Evolutionary conservation across 2,797 vertebrate species (phyloP).

Genomic region (Streptopelia turtur): DNA sequence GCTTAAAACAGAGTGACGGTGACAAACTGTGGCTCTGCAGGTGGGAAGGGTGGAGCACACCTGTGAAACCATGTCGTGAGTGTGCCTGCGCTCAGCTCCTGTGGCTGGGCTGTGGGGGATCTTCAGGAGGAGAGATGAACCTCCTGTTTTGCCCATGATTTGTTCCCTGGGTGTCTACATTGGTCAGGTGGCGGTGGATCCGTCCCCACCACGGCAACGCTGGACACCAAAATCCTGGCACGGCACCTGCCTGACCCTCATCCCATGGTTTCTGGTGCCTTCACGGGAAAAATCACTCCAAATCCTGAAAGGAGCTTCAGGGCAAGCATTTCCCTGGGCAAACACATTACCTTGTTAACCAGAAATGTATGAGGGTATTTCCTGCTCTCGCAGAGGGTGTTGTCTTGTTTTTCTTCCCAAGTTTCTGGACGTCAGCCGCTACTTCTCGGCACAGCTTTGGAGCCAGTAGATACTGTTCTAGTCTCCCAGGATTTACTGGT

Average conservation of each 20-base stretch:
- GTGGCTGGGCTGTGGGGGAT: fast-evolving
- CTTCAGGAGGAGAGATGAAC: background rate
- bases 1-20: background rate
- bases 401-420: background rate
- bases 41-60: background rate
- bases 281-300: background rate
- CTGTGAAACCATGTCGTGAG: background rate
- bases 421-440: background rate
- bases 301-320: background rate
- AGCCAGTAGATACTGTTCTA: background rate
- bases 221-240: background rate
- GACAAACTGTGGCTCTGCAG: background rate
- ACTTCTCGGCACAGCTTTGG: background rate
- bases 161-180: background rate
- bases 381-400: fast-evolving
- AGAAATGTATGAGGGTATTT: background rate
- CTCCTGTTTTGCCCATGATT: fast-evolving
- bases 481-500: background rate
- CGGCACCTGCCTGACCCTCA: fast-evolving
- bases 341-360: background rate
- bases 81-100: background rate
- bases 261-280: fast-evolving
- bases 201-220: fast-evolving
- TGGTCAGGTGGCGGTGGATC: background rate
- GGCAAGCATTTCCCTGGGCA: fast-evolving